These are phyloP conservation scores for Nicator chloris DNA, from an alignment of 2,113 vertebrate genomes.

Conservation along the genomic window DNA sequence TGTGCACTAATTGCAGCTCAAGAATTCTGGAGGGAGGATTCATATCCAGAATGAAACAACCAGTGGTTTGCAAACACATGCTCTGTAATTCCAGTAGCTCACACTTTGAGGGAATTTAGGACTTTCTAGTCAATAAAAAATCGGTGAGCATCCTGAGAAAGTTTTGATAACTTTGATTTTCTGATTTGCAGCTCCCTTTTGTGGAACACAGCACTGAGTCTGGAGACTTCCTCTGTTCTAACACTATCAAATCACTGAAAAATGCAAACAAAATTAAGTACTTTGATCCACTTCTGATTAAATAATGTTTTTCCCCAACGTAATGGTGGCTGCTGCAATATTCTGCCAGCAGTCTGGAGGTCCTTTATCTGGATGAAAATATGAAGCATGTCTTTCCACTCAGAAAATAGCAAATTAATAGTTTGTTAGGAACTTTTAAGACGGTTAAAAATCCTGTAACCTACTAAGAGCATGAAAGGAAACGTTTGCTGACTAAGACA, in stretches of 20 bases:
- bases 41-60: background rate
- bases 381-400: background rate
- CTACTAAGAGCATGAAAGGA: background rate
- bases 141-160: background rate
- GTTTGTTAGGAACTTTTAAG: background rate
- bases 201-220: background rate
- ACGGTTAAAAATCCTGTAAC: background rate
- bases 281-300: background rate
- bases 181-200: background rate
- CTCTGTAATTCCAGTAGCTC: background rate
- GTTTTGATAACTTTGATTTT: background rate
- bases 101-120: background rate
- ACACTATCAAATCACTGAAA: background rate
- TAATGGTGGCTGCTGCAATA: background rate
- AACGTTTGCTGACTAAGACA: background rate
- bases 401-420: background rate
- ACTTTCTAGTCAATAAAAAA: background rate
- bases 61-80: accelerated
- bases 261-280: background rate
- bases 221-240: background rate
- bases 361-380: background rate
- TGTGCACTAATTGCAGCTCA: background rate
- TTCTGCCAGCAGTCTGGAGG: background rate
- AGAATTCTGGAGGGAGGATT: background rate
- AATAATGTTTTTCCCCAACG: background rate